phyloP scores from a whole-genome alignment of 2,888 invertebrate genomes.

The Timandra comae region DNA sequence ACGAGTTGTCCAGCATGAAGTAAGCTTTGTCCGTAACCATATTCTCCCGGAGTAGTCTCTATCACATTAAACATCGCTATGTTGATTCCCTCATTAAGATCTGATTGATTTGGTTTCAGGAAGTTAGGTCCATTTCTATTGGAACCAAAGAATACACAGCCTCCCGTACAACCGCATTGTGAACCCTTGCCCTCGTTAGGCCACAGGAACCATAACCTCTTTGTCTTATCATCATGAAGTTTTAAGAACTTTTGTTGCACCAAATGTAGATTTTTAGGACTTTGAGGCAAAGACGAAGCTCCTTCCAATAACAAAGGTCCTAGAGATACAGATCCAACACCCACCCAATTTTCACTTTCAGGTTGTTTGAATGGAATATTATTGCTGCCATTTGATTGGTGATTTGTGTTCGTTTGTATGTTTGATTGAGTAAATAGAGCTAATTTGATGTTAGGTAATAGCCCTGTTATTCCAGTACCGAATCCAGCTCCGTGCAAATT shows the following conservation, averaged over 20 bases:
- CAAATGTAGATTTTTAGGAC: constrained; percentile 85
- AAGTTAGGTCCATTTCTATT: constrained; percentile 93
- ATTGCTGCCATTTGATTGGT: constrained; percentile 74
- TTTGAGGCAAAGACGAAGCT: constrained; percentile 86
- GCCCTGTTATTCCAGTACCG: constrained; percentile 90
- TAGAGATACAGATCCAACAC: constrained; percentile 92
- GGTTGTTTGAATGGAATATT: constrained; percentile 50
- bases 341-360: constrained; percentile 88
- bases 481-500: constrained; percentile 96
- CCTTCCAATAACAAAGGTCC: constrained; percentile 95
- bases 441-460: constrained; percentile 84
- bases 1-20: constrained; percentile 90
- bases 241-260: constrained; percentile 90
- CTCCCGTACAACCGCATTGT: constrained; percentile 97
- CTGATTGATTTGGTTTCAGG: constrained; percentile 89
- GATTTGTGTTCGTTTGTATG: constrained; percentile 68
- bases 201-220: constrained; percentile 97
- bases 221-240: constrained; percentile 88
- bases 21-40: constrained; percentile 96
- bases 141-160: constrained; percentile 95
- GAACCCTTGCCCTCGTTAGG: constrained; percentile 81
- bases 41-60: constrained; percentile 86
- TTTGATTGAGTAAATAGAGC: constrained; percentile 81
- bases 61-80: constrained; percentile 84
- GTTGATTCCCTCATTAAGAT: constrained; percentile 88